Conservation (phyloP, 2,113 vertebrate species). For the Stercorarius parasiticus region DNA sequence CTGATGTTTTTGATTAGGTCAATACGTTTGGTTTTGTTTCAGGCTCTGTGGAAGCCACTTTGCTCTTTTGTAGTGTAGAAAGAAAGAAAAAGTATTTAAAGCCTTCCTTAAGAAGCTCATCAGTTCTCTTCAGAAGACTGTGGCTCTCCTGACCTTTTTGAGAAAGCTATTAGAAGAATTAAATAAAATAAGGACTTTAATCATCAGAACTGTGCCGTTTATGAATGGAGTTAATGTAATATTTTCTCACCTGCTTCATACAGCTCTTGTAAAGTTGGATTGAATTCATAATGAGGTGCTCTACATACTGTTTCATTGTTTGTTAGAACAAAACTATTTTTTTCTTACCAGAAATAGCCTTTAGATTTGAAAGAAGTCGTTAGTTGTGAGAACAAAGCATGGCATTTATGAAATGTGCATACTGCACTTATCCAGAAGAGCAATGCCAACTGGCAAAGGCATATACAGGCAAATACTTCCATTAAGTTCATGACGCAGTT, state of each 20-base stretch:
- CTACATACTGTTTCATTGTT: background rate
- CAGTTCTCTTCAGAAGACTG: background rate
- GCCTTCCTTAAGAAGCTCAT: background rate
- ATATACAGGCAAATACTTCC: background rate
- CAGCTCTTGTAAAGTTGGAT: background rate
- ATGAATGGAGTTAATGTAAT: background rate
- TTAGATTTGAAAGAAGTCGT: background rate
- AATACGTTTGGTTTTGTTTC: background rate
- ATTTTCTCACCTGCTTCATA: conserved; percentile 16
- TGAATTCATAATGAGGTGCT: background rate
- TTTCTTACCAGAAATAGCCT: background rate
- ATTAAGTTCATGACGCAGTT: background rate
- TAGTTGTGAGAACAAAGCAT: background rate
- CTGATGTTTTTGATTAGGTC: background rate
- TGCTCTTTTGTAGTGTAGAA: background rate
- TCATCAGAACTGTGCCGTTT: background rate
- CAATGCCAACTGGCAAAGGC: background rate
- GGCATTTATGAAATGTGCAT: background rate
- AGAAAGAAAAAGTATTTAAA: background rate
- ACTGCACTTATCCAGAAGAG: background rate
- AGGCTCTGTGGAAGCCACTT: background rate
- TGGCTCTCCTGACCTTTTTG: conserved; percentile 1
- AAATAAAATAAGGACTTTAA: background rate
- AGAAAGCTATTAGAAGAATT: conserved; percentile 17
- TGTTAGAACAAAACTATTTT: background rate